Base-by-base conservation (phyloP, 2,797 vertebrate species). In the Poeciliopsis gracilis region DNA sequence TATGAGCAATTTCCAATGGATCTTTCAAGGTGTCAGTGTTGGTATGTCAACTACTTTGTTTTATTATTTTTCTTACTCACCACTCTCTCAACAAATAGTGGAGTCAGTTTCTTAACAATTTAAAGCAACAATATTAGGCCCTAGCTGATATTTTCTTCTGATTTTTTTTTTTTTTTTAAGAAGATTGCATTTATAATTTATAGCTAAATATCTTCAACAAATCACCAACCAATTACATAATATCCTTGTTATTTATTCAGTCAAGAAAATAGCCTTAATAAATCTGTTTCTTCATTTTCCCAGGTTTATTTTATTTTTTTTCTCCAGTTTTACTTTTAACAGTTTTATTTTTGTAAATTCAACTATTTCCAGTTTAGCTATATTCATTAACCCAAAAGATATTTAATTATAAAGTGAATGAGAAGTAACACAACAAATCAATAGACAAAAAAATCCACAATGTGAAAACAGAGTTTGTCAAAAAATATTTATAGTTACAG, bases 401-500 rank as follows among this genome's bases (percentile, higher is more conserved):
- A 20, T 13, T 38, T 67, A 67, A 67, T 38, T 41, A 67, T 41
- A 16, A 3, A 18, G 3, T 36, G 16, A 63, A 36, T 63, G 2
- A 36, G 9, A 66, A 36, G 36, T 66, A 5, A 66, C 11, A 15
- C 18, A 66, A 36, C 8, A 20, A 38, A 36, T 63, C 28, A 61
- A 61, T 33, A 61, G 13, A 28, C 28, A 33, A 61, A 61, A 12
- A 30, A 33, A 30, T 61, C 30, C 28, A 61, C 28, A 30, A 6
- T 61, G n/a, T 55, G 25, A 55, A 55, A 55, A n/a, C 11, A n/a
- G 10, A 55, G 10, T 55, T 55, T 55, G 53, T 11, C 25, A n/a
- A 55, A 25, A n/a, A 25, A 69, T 69, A n/a, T 69, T 15, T 43
- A 43, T 63, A 41, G 38, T 66, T 77, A 16, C 46, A 83, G 72